Conservation (phyloP, 2,797 vertebrate genomes). For the Geotrypetes seraphini region DNA sequence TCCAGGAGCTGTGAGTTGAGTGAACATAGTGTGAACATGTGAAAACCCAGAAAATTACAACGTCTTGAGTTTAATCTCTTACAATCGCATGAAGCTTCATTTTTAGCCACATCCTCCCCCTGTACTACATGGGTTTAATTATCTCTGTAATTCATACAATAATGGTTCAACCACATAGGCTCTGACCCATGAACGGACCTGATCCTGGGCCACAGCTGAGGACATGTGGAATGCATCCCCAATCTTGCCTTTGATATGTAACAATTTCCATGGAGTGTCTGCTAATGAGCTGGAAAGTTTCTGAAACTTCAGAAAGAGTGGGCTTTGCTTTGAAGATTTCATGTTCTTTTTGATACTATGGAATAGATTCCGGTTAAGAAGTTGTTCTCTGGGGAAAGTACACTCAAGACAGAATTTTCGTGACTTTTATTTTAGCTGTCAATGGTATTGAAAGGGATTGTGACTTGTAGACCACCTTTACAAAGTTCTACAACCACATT, state of each 20-base stretch:
- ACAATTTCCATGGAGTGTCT: not conserved
- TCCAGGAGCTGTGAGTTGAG: not conserved
- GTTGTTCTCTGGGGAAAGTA: no score
- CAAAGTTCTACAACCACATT: no score
- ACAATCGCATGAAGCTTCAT: no score
- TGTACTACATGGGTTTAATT: not conserved
- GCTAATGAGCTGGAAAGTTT: not conserved
- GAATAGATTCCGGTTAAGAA: no score
- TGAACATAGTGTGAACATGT: not conserved
- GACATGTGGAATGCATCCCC: conserved; percentile 12
- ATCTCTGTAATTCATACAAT: not conserved
- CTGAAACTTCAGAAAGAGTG: no score
- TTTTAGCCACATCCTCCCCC: not conserved
- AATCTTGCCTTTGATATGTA: not conserved
- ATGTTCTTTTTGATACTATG: no score
- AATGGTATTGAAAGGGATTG: no score
- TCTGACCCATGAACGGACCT: not conserved
- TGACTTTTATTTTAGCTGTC: not conserved
- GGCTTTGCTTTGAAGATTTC: no score
- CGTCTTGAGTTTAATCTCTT: no score
- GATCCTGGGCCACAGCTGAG: not conserved
- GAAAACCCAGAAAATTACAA: no score
- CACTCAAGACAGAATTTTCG: not conserved
- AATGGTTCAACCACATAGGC: not conserved
- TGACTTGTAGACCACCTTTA: no score